Percentiles rank a stretch among this genome's conserved stretches.
These are phyloP conservation scores for Gymnothorax javanicus DNA, from an alignment of 2,797 vertebrate species.

Conservation along the genomic window DNA sequence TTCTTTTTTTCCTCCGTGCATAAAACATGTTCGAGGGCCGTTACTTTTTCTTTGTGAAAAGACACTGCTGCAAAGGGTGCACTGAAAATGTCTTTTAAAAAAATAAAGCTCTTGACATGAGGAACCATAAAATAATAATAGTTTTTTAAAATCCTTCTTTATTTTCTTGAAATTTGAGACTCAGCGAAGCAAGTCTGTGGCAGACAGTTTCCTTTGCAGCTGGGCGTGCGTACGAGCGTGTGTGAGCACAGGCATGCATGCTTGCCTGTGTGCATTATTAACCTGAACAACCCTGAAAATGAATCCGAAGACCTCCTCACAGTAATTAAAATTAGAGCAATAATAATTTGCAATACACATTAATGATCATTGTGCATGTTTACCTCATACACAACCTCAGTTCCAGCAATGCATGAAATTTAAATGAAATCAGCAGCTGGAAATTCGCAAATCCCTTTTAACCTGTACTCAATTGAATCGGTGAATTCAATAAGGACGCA, in stretches of 20 bases:
- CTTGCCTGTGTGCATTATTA: background rate
- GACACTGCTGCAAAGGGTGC: background rate
- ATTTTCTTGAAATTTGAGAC: background rate
- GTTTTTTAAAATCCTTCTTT: constrained; percentile 9
- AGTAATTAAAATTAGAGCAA: background rate
- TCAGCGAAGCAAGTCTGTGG: background rate
- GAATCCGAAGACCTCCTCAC: background rate
- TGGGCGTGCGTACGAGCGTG: background rate
- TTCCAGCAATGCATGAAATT: no score
- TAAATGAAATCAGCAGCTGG: no score
- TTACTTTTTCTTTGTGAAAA: background rate
- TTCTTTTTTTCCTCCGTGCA: background rate
- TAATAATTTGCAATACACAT: no score
- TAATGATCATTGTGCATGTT: no score
- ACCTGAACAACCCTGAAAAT: background rate
- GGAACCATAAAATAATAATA: background rate
- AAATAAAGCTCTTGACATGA: background rate
- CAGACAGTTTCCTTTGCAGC: background rate
- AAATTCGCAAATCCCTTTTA: no score
- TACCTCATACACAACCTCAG: no score
- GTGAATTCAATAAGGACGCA: no score
- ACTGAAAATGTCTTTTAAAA: background rate
- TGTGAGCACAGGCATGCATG: background rate
- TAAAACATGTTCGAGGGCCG: background rate
- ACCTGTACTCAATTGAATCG: no score